Evolutionary conservation across 2,888 invertebrate genomes (phyloP).

Genomic region (Ochropacha duplaris): DNA sequence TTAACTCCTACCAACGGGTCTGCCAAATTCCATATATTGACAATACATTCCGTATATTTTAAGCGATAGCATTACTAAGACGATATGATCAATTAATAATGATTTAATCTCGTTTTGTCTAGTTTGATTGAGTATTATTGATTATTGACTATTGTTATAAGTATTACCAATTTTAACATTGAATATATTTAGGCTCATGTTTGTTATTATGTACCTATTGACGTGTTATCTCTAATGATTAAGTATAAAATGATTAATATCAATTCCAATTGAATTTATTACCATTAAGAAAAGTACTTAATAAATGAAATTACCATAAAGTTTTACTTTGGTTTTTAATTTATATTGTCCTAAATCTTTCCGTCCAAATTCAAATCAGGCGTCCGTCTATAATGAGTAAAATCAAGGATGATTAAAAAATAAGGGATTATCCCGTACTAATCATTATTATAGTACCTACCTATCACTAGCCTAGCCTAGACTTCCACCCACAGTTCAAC

Average conservation of each 20-base stretch:
- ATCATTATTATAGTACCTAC: no score
- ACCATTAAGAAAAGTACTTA: constrained; percentile 25
- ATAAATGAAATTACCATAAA: constrained; percentile 18
- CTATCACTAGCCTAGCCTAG: no score
- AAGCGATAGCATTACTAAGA: background rate
- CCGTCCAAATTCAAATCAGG: no score
- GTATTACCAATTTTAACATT: background rate
- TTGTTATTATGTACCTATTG: background rate
- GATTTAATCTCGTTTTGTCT: background rate
- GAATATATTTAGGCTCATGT: background rate
- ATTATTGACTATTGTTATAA: background rate
- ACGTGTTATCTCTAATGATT: background rate
- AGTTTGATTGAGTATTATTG: background rate
- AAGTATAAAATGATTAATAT: background rate
- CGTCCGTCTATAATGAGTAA: no score
- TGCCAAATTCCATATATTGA: no score
- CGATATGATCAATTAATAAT: background rate
- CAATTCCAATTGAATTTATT: constrained; percentile 31
- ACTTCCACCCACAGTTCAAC: no score
- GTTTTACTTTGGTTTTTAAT: constrained; percentile 6
- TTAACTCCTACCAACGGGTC: no score
- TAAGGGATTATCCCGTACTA: no score
- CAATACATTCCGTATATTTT: background rate
- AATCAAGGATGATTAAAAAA: no score
- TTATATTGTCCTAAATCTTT: no score